Base-by-base conservation (phyloP, 2,888 invertebrate genomes). In the Panopea generosa region DNA sequence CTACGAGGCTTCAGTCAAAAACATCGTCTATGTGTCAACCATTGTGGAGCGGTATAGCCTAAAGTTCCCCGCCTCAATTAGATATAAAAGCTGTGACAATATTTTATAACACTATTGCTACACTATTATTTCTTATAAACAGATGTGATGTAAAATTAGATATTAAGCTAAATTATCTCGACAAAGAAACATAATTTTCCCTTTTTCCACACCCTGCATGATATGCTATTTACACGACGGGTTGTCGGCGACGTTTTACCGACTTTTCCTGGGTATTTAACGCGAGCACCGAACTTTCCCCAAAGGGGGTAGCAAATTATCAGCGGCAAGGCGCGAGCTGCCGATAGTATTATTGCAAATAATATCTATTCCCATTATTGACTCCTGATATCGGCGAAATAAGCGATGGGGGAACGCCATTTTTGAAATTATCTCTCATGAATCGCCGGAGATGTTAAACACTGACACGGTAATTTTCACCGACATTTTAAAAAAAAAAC, bases 351-450 rank as follows among this genome's bases (percentile, higher is more conserved):
- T 73, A 61, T 73, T 77, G 68, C 69, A 77, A 72, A 68, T 77
- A 77, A 73, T 72, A 77, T 72, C 71, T 57, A 63, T 71, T 71
- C 57, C n/a, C n/a, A n/a, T n/a, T n/a, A n/a, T n/a, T n/a, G n/a
- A 56, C 43, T 20, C 33, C 29, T 50, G 50, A 57, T 50, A 38
- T 57, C 33, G 49, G 29, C 45, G 57, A 63, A 71, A 71, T 52
- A 62, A 61, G 55, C 45, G 49, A 55, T 6, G 26, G 43, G 57
- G 22, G 22, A 52, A 57, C 52, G 57, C 56, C 47, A 50, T 47
- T 4, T 33, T 33, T 4, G 43, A 57, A 57, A 57, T 57, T 57
- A 57, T 57, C 57, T 57, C 57, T 57, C 38, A 40, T 40, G 57
- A 57, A 43, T 57, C 57, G 43, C 22, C 43, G 57, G 27, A 55